Base-by-base conservation (phyloP, 2,888 invertebrate genomes). In the Leptinotarsa haldemani region DNA sequence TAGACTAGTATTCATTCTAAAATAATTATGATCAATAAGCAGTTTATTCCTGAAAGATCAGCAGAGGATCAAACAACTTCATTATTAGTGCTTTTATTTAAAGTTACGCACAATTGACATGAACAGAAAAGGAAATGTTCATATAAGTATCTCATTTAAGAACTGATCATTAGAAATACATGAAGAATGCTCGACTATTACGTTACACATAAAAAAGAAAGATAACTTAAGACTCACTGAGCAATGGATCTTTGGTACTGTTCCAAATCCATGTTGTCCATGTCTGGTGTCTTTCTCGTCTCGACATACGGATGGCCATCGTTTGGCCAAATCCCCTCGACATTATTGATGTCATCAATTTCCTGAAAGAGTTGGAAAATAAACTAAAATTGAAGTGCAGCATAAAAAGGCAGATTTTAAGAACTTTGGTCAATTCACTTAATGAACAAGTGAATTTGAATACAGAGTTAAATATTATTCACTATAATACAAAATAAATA, bases 1-100 rank as follows among this genome's bases (percentile, higher is more conserved):
- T 85, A 98, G 92, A 90, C 95, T 97, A 89, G 92, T 93, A 90
- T 97, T 97, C 93, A 97, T 95, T 90, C 94, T 94, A 88, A n/a
- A 61, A 61, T 12, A 40, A 40, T 40, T 0, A 40, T 40, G 40
- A 40, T 40, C 2, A 40, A 40, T 40, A 40, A 12, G 2, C 40
- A 30, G 1, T 30, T 40, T 40, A 40, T 40, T 30, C 9, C 30
- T 30, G 9, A 1, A 9, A 30, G 30, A 30, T 30, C 30, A 30
- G 40, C 9, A 40, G 2, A 40, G 40, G 40, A 40, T 40, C 40
- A 9, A 40, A 40, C 9, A 2, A 40, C 9, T 2, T 40, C 40
- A 9, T 30, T 2, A 30, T 2, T 40, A 9, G 30, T 56, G 20
- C 16, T 50, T 50, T 50, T 50, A 50, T 16, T 5, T 50, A 16